A percentile compares a stretch with the other conserved stretches of the same genome.
These are phyloP conservation scores for Drosophila pruinosa DNA, from an alignment of 1,140 invertebrate genomes.

Conservation along the genomic window DNA sequence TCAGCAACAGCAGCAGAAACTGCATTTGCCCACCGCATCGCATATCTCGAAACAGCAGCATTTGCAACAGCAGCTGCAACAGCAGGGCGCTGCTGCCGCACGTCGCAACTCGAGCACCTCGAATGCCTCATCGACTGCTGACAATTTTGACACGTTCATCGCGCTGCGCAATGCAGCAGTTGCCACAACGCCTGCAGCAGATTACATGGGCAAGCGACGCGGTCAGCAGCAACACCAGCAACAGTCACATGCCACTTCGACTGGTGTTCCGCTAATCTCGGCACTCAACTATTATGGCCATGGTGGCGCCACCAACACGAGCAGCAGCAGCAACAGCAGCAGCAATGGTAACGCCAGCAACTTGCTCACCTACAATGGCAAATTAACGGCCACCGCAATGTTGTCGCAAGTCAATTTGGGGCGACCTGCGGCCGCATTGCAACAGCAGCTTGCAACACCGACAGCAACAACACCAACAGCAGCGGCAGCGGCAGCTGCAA, in stretches of 20 bases:
- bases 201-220: conserved; percentile 54
- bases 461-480: conserved; percentile 15
- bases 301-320: conserved; percentile 8
- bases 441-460: conserved; percentile 33
- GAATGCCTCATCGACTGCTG: conserved; percentile 74
- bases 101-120: conserved; percentile 77
- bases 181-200: conserved; percentile 36
- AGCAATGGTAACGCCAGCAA: conserved; percentile 17
- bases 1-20: conserved; percentile 41
- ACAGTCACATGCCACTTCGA: conserved; percentile 11
- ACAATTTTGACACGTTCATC: conserved; percentile 80
- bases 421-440: conserved; percentile 40
- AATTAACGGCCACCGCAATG: conserved; percentile 76
- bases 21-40: conserved; percentile 44
- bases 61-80: conserved; percentile 19
- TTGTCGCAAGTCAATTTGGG: conserved; percentile 76
- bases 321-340: conserved; percentile 31
- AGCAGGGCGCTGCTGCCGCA: conserved; percentile 42
- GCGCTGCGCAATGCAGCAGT: conserved; percentile 58
- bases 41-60: conserved; percentile 34
- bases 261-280: conserved; percentile 54
- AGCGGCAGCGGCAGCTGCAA: conserved; percentile 16
- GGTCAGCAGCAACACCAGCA: conserved; percentile 30
- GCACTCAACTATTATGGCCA: conserved; percentile 74
- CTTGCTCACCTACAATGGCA: conserved; percentile 66